Conservation (phyloP, 2,888 invertebrate genomes). For the Thelaira solivaga region DNA sequence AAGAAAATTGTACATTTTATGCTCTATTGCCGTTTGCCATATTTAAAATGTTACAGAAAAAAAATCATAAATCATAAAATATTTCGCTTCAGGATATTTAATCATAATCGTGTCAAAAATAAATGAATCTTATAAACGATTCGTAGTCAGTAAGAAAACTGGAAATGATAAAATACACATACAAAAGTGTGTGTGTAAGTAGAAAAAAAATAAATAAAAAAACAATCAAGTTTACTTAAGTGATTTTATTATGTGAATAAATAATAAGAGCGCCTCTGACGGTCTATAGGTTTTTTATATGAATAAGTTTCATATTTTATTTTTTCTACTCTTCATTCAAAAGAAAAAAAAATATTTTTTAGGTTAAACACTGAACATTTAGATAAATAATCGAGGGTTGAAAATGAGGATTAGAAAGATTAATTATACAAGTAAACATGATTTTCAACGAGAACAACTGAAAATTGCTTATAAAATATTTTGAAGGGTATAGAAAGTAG, state of each 20-base stretch:
- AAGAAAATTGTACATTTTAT: constrained; percentile 32
- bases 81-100: constrained; percentile 66
- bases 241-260: constrained; percentile 51
- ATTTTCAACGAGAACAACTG: too few relatives aligned
- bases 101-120: constrained; percentile 65
- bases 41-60: constrained; percentile 64
- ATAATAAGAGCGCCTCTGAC: constrained; percentile 13
- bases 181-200: background rate
- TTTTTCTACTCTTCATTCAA: background rate
- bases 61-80: constrained; percentile 66
- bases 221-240: constrained; percentile 41
- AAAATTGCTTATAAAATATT: too few relatives aligned
- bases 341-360: background rate
- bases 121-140: constrained; percentile 58
- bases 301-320: background rate
- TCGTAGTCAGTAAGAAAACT: constrained; percentile 47
- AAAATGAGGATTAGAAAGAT: background rate
- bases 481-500: too few relatives aligned
- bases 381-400: constrained; percentile 40
- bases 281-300: constrained; percentile 13
- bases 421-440: background rate
- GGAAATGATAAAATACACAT: background rate
- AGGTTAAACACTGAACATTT: background rate
- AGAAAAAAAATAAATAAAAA: background rate
- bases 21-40: constrained; percentile 61